These are phyloP conservation scores for Hyperoplus lanceolatus DNA, from an alignment of 2,797 vertebrate species.

Conservation along the genomic window DNA sequence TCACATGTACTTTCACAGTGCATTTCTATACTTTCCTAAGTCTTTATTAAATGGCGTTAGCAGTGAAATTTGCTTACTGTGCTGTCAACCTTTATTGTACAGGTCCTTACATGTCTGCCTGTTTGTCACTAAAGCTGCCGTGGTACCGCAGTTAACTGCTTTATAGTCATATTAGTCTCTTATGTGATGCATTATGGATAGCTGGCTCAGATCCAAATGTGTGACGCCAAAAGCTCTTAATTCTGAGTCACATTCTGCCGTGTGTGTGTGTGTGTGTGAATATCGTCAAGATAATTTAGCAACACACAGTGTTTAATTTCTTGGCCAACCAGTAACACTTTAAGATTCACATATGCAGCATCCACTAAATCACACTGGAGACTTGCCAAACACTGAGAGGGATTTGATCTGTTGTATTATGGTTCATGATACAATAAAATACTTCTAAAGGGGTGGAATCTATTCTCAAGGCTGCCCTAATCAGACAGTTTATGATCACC, in stretches of 20 bases:
- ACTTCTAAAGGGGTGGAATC: slow-evolving; percentile 15
- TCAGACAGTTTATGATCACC: slow-evolving; percentile 20
- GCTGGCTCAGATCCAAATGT: slow-evolving; percentile 44
- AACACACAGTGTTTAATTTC: slow-evolving; percentile 28
- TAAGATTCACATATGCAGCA: slow-evolving; percentile 24
- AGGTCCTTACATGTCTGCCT: slow-evolving; percentile 9
- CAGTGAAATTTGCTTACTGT: slow-evolving; percentile 5
- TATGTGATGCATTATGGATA: slow-evolving; percentile 36
- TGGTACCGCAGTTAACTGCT: slow-evolving; percentile 33
- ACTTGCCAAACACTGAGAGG: slow-evolving; percentile 7
- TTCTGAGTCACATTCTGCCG: slow-evolving; percentile 14
- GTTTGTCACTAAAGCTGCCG: slow-evolving; percentile 37
- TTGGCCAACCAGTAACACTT: slow-evolving; percentile 35
- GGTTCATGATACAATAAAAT: slow-evolving; percentile 48
- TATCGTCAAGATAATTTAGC: slow-evolving; percentile 42
- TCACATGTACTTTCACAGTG: slow-evolving; percentile 21
- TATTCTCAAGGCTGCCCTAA: slow-evolving; percentile 18
- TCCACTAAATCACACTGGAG: slow-evolving; percentile 22
- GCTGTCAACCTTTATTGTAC: slow-evolving; percentile 4
- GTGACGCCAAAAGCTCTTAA: slow-evolving; percentile 37
- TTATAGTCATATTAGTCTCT: slow-evolving; percentile 36
- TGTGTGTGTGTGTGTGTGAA: slow-evolving; percentile 8
- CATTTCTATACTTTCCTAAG: slow-evolving; percentile 13
- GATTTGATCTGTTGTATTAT: slow-evolving; percentile 13
- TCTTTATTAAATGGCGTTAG: slow-evolving; percentile 18